Evolutionary conservation across 2,797 vertebrate species (phyloP).

Genomic region (Chaunax sp.): DNA sequence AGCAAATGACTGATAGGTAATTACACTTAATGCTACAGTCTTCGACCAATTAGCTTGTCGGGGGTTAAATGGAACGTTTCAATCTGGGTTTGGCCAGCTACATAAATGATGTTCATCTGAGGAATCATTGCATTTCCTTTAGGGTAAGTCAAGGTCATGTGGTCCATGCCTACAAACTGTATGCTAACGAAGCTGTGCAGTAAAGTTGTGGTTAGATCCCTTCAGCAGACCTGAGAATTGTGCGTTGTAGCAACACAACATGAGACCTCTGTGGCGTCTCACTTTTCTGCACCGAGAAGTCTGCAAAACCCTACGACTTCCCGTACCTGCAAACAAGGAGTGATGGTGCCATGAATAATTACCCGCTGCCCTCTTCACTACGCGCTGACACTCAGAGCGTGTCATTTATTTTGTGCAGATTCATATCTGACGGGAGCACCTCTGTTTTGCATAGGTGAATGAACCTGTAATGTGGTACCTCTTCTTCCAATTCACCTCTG

Average conservation of each 20-base stretch:
- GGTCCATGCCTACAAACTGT: slow-evolving; percentile 8
- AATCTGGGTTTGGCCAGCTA: slow-evolving; percentile 38
- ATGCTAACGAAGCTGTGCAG: slow-evolving; percentile 13
- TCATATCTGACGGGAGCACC: slow-evolving; percentile 44
- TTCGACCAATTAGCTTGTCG: slow-evolving; percentile 39
- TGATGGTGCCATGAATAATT: slow-evolving; percentile 64
- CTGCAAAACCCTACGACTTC: background rate
- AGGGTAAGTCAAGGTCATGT: slow-evolving; percentile 14
- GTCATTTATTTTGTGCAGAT: slow-evolving; percentile 61
- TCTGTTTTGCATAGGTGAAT: slow-evolving; percentile 57
- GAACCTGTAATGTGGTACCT: slow-evolving; percentile 59
- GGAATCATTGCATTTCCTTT: slow-evolving; percentile 41
- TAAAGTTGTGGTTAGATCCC: background rate
- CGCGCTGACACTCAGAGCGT: slow-evolving; percentile 13
- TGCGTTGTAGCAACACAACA: background rate
- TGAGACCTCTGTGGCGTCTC: background rate
- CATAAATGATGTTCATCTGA: slow-evolving; percentile 32
- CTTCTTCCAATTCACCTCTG: slow-evolving; percentile 41
- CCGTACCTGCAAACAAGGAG: slow-evolving; percentile 44
- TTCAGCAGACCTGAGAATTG: background rate
- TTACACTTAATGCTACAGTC: slow-evolving; percentile 38
- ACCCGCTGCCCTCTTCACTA: slow-evolving; percentile 37
- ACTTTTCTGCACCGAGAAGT: background rate
- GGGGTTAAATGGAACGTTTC: slow-evolving; percentile 50
- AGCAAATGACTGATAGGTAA: slow-evolving; percentile 50